Percentiles rank a stretch among this genome's conserved stretches.
These are phyloP conservation scores for Diadegma fenestrale DNA, from an alignment of 2,888 invertebrate species.

Conservation along the genomic window DNA sequence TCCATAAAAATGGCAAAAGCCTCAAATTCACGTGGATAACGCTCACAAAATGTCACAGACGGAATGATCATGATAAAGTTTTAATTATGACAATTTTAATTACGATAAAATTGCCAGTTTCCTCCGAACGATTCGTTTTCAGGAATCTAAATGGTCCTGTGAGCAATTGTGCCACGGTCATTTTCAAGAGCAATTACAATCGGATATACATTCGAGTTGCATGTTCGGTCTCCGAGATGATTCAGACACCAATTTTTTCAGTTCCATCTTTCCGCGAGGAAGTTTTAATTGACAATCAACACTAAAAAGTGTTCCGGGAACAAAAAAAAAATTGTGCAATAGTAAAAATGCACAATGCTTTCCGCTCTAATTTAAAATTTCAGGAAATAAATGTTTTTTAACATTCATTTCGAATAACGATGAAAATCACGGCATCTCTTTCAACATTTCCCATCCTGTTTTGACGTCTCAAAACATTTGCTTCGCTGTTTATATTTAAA, in stretches of 20 bases:
- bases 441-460: background rate
- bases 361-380: too few relatives aligned
- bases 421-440: background rate
- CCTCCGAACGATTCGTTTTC: constrained; percentile 23
- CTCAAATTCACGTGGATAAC: background rate
- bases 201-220: constrained; percentile 34
- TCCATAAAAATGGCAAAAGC: background rate
- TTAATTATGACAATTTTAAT: constrained; percentile 13
- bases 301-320: background rate
- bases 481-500: background rate
- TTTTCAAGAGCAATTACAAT: constrained; percentile 63
- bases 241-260: constrained; percentile 14
- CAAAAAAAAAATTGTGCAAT: background rate
- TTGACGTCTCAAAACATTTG: background rate
- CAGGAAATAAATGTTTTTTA: background rate
- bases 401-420: background rate
- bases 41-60: background rate
- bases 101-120: constrained; percentile 2
- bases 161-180: constrained; percentile 74
- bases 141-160: constrained; percentile 66
- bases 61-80: background rate
- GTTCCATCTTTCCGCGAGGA: background rate
- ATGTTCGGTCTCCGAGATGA: constrained; percentile 14
- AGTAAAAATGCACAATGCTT: too few relatives aligned
- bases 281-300: background rate